Evolutionary conservation across 2,888 invertebrate species (phyloP).

Genomic region (Cheilosia impressa): DNA sequence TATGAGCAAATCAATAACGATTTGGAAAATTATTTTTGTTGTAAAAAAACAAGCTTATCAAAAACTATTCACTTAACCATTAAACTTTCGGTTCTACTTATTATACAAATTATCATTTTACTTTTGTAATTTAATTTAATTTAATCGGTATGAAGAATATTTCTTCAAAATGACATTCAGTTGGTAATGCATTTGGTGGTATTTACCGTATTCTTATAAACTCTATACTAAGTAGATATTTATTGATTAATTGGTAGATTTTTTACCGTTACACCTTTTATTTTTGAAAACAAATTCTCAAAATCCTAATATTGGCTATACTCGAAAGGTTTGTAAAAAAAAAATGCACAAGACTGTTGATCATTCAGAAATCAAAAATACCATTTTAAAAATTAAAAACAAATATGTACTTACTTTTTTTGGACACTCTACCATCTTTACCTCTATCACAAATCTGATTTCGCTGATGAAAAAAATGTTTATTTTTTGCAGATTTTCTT

Average conservation of each 20-base stretch:
- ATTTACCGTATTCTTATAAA: neutral
- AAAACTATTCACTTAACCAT: too few relatives aligned
- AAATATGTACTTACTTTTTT: neutral
- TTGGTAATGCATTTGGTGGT: neutral
- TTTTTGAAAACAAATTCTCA: neutral
- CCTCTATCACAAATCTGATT: conserved; percentile 4
- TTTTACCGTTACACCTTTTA: neutral
- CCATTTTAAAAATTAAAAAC: neutral
- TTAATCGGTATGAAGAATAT: too few relatives aligned
- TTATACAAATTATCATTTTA: too few relatives aligned
- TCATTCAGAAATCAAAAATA: neutral
- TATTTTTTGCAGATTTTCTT: conserved; percentile 16
- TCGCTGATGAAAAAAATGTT: conserved; percentile 21
- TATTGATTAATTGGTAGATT: conserved; percentile 2
- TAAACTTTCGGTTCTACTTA: too few relatives aligned
- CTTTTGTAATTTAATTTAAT: too few relatives aligned
- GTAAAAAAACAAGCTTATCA: too few relatives aligned
- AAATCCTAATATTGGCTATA: conserved; percentile 13
- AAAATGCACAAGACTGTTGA: conserved; percentile 1
- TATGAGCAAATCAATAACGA: too few relatives aligned
- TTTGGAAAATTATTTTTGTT: too few relatives aligned
- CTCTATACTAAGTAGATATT: neutral
- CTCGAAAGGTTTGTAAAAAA: conserved; percentile 25
- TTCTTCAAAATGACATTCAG: too few relatives aligned
- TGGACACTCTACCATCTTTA: conserved; percentile 7